These are phyloP conservation scores for Drosophila sp. DNA, from an alignment of 1,140 invertebrate species.

Conservation along the genomic window DNA sequence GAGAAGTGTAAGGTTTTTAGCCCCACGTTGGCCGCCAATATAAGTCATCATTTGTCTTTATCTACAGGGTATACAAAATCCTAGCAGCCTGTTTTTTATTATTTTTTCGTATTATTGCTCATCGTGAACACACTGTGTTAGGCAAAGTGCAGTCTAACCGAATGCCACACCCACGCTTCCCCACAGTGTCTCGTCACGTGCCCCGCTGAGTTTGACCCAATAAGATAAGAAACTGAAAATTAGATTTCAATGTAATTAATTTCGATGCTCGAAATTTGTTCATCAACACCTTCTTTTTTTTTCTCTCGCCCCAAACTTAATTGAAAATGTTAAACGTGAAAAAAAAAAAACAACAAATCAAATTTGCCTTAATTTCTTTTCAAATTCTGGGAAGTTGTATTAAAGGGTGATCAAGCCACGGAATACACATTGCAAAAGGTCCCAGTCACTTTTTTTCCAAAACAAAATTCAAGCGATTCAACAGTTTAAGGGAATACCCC, in stretches of 20 bases:
- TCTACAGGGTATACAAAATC: background rate
- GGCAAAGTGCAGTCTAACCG: background rate
- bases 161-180: background rate
- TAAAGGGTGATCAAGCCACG: background rate
- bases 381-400: conserved; percentile 18
- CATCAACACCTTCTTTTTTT: conserved; percentile 15
- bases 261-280: conserved; percentile 26
- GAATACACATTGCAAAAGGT: too few relatives aligned
- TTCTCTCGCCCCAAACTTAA: background rate
- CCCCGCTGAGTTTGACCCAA: conserved; percentile 41
- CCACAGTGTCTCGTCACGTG: conserved; percentile 38
- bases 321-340: background rate
- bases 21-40: too few relatives aligned
- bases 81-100: too few relatives aligned
- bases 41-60: too few relatives aligned
- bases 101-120: background rate
- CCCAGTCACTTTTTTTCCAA: conserved; percentile 15
- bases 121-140: background rate
- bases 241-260: conserved; percentile 57
- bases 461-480: too few relatives aligned
- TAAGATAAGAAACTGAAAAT: conserved; percentile 46
- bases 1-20: too few relatives aligned
- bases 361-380: conserved; percentile 28
- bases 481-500: too few relatives aligned
- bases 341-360: conserved; percentile 9